Base-by-base conservation (phyloP, 2,113 vertebrate species). In the Chroicocephalus ridibundus region DNA sequence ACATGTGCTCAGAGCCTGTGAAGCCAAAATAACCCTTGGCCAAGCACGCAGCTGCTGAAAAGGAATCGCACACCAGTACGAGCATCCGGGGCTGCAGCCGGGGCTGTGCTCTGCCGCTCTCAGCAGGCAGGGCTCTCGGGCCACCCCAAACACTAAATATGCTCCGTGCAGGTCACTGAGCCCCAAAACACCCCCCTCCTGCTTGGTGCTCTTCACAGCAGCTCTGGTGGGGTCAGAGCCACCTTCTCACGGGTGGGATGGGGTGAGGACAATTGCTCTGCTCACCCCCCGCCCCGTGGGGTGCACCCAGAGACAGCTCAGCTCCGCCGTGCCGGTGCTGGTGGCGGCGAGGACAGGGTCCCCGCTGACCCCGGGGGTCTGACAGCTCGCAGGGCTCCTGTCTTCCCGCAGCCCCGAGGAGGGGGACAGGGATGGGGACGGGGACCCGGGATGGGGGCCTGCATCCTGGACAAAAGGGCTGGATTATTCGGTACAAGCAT, bases 401-500 rank as follows among this genome's bases (percentile, higher is more conserved):
- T 34, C 13, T 19, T 49, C 54, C 55, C 38, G 29, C 70, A 55
- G 24, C 27, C 51, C 40, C 42, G 18, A 9, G 55, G 12, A 20
- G 14, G 34, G 49, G 71, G 44, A 38, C 40, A 11, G 7, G 29
- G 58, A 21, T 4, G 38, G 46, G 79, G 44, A 44, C 5, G 34
- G 47, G 60, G 46, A 64, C 14, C 36, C 5, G 64, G 19, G 40
- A 13, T 5, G 51, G 77, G 88, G 51, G 55, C 68, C 29, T 24
- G 49, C 38, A 70, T 74, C 65, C 84, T 17, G 74, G 51, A 19
- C 78, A 70, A 85, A 87, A 93, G 65, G 44, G 64, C 51, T 75
- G 77, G 61, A 34, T 97, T 94, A 52, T 74, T 91, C 94, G 72
- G 95, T 96, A 72, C 93, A 88, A 93, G 89, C 88, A 9, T 97